phyloP scores from a whole-genome alignment of 2,113 vertebrate species.

The Cettia cetti region DNA sequence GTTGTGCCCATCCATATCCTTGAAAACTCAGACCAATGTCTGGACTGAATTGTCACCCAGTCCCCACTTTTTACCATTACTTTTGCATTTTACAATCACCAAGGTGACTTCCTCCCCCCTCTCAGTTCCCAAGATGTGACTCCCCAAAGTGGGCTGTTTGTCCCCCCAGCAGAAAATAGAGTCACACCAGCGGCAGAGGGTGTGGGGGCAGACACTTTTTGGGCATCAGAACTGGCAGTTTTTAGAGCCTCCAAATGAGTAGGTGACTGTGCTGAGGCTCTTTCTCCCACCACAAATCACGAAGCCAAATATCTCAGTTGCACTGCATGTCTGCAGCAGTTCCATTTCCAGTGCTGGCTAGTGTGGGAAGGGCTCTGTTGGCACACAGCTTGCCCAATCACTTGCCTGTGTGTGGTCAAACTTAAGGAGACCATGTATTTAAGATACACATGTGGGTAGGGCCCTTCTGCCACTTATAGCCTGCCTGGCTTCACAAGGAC shows the following conservation, averaged over 20 bases:
- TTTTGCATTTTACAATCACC: neutral
- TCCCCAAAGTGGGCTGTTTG: neutral
- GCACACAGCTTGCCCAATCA: neutral
- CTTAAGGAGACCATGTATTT: neutral
- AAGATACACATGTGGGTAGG: neutral
- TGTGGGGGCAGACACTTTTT: slow-evolving; percentile 63
- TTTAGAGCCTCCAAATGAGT: slow-evolving; percentile 68
- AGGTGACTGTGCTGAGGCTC: slow-evolving; percentile 61
- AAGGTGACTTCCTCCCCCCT: neutral
- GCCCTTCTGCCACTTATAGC: neutral
- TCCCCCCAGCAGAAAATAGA: slow-evolving; percentile 53
- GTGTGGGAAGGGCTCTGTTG: slow-evolving; percentile 33
- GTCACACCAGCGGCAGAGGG: slow-evolving; percentile 66
- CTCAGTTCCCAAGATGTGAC: neutral
- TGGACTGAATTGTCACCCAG: neutral
- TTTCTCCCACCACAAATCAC: slow-evolving; percentile 67
- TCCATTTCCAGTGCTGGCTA: neutral
- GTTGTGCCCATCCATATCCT: neutral
- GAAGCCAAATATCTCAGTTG: slow-evolving; percentile 54
- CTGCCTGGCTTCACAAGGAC: neutral
- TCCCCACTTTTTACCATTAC: neutral
- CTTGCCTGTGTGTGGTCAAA: neutral
- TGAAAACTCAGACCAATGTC: neutral
- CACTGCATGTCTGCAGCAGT: slow-evolving; percentile 21
- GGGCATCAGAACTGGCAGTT: slow-evolving; percentile 66